phyloP scores from a whole-genome alignment of 2,888 invertebrate species.

The Cantharis nigra region DNA sequence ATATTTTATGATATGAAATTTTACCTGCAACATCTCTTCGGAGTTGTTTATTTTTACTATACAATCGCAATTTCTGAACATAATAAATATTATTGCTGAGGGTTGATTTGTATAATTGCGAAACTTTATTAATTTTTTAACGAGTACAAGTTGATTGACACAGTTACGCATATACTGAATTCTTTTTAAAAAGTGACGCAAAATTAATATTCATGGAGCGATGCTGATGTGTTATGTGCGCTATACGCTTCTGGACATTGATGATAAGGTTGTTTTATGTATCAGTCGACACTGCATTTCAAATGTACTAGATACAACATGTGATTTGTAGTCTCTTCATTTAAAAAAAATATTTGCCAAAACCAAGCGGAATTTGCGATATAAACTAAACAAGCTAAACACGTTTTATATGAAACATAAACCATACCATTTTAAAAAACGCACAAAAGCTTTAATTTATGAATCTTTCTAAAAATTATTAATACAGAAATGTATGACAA shows the following conservation, averaged over 20 bases:
- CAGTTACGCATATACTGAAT: background rate
- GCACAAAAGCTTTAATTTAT: background rate
- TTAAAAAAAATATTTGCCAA: slow-evolving; percentile 18
- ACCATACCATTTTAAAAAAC: background rate
- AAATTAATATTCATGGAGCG: slow-evolving; percentile 24
- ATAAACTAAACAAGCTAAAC: slow-evolving; percentile 8
- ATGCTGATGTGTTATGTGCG: slow-evolving; percentile 16
- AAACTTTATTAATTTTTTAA: background rate
- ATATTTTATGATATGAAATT: background rate
- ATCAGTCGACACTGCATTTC: slow-evolving; percentile 24
- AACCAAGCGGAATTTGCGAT: slow-evolving; percentile 9
- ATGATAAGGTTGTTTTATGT: slow-evolving; percentile 22
- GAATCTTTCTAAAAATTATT: background rate
- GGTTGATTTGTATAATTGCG: background rate
- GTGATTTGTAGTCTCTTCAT: slow-evolving; percentile 20
- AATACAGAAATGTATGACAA: background rate
- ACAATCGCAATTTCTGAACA: background rate
- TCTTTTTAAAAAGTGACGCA: slow-evolving; percentile 8
- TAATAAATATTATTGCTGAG: background rate
- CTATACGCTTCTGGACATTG: slow-evolving; percentile 20
- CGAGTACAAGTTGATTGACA: slow-evolving; percentile 5
- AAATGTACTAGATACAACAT: slow-evolving; percentile 20
- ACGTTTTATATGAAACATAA: slow-evolving; percentile 22
- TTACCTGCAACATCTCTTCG: background rate
- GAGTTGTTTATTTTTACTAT: background rate